Conservation (phyloP, 2,797 vertebrate genomes). For the Micromesistius poutassou region DNA sequence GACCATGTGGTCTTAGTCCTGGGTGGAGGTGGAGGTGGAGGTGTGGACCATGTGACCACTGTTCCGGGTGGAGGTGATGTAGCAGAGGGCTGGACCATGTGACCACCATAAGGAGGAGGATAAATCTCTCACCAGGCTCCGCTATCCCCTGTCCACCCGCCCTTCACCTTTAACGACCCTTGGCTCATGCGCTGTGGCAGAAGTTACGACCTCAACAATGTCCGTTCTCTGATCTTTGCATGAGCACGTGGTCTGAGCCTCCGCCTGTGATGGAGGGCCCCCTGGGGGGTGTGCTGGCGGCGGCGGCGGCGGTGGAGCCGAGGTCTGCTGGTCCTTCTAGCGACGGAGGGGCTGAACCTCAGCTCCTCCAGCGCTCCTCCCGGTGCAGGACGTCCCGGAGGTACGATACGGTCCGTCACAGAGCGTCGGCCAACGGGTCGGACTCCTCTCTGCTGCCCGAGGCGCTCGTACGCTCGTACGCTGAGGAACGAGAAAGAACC, state of each 20-base stretch:
- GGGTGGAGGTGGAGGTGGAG: too few relatives aligned
- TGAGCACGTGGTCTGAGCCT: slow-evolving; percentile 69
- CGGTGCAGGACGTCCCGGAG: background rate
- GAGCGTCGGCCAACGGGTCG: background rate
- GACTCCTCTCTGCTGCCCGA: background rate
- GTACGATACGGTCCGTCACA: background rate
- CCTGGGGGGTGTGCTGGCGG: slow-evolving; percentile 58
- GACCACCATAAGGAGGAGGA: slow-evolving; percentile 60
- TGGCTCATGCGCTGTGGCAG: slow-evolving; percentile 67
- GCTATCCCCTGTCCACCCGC: slow-evolving; percentile 64
- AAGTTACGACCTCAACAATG: slow-evolving; percentile 78
- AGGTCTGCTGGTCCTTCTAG: too few relatives aligned
- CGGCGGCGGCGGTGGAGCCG: too few relatives aligned
- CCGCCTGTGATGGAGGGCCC: slow-evolving; percentile 66
- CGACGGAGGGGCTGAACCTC: slow-evolving; percentile 53
- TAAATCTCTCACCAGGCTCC: slow-evolving; percentile 76
- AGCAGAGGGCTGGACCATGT: slow-evolving; percentile 42
- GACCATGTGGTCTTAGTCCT: too few relatives aligned
- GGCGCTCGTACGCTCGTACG: background rate
- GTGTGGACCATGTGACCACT: background rate
- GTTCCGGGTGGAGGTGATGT: too few relatives aligned
- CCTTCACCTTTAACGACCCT: slow-evolving; percentile 65
- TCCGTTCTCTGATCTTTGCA: slow-evolving; percentile 72
- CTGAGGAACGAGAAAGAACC: background rate
- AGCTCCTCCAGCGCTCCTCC: slow-evolving; percentile 39